Evolutionary conservation across 2,888 invertebrate genomes (phyloP).

Genomic region (Amphipyra berbera): DNA sequence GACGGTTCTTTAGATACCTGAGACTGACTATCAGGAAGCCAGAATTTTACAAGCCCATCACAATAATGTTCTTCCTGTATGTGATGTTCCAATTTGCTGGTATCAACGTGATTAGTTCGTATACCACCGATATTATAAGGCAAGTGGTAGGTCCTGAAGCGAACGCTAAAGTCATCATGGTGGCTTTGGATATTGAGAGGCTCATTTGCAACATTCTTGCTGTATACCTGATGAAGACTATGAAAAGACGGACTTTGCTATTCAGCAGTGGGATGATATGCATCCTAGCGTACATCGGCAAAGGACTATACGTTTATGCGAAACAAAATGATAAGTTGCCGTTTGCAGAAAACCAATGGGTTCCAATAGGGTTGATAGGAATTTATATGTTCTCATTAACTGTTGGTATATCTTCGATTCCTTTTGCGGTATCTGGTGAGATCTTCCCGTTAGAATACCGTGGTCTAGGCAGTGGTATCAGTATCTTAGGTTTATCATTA

Average conservation of each 20-base stretch:
- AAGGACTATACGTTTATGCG: conserved; percentile 84
- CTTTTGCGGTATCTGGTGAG: conserved; percentile 93
- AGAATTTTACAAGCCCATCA: conserved; percentile 90
- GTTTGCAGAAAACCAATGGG: conserved; percentile 81
- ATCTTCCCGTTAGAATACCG: conserved; percentile 91
- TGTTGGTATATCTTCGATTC: conserved; percentile 91
- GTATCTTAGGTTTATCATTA: conserved; percentile 90
- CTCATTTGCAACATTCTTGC: conserved; percentile 90
- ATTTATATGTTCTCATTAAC: conserved; percentile 90
- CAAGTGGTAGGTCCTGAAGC: conserved; percentile 90
- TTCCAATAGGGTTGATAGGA: conserved; percentile 86
- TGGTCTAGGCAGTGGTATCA: conserved; percentile 91
- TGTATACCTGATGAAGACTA: conserved; percentile 90
- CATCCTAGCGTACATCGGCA: conserved; percentile 88
- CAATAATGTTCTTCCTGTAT: conserved; percentile 91
- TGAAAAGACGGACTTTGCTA: conserved; percentile 90
- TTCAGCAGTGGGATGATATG: conserved; percentile 91
- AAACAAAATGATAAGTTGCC: conserved; percentile 73
- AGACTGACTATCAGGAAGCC: conserved; percentile 77
- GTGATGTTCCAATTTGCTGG: conserved; percentile 92
- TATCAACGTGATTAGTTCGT: conserved; percentile 92
- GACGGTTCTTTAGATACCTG: conserved; percentile 70
- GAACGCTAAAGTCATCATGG: conserved; percentile 91
- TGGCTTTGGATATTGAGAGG: conserved; percentile 91
- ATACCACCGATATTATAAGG: conserved; percentile 91